A percentile compares a stretch with the other conserved stretches of the same genome.
phyloP scores from a whole-genome alignment of 2,113 vertebrate species.

The Salvator merianae region DNA sequence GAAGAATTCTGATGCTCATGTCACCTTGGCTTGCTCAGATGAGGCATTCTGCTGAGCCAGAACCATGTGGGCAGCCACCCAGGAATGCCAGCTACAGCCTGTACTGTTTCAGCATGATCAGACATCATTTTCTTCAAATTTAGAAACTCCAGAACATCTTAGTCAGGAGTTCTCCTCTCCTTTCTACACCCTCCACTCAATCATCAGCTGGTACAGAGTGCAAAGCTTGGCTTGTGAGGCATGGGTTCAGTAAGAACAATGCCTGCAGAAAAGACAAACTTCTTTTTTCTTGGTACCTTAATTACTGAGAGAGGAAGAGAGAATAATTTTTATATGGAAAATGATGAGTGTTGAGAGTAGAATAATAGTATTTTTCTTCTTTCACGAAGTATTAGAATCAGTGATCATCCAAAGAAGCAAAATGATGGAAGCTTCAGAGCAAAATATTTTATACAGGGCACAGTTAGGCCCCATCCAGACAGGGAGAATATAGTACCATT shows the following conservation, averaged over 20 bases:
- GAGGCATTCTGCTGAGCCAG: slow-evolving; percentile 8
- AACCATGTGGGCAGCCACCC: not conserved
- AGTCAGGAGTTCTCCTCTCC: slow-evolving; percentile 1
- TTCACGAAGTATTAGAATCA: too few relatives aligned
- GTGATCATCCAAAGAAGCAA: too few relatives aligned
- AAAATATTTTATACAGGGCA: too few relatives aligned
- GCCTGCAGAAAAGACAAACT: not conserved
- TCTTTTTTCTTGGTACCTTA: not conserved
- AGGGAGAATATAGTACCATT: too few relatives aligned
- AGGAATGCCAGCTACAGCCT: not conserved
- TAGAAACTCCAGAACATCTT: slow-evolving; percentile 1
- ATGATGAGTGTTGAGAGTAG: not conserved
- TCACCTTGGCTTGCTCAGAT: not conserved
- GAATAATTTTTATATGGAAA: not conserved
- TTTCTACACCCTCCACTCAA: not conserved
- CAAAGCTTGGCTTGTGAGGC: not conserved
- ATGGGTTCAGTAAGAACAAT: not conserved
- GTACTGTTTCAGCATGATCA: not conserved
- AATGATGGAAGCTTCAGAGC: too few relatives aligned
- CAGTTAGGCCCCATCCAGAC: too few relatives aligned
- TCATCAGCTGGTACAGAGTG: not conserved
- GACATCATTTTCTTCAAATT: not conserved
- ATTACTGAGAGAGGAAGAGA: too few relatives aligned
- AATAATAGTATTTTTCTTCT: too few relatives aligned
- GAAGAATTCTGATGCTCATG: not conserved